Base-by-base conservation (phyloP, 2,888 invertebrate genomes). In the Pecten maximus region DNA sequence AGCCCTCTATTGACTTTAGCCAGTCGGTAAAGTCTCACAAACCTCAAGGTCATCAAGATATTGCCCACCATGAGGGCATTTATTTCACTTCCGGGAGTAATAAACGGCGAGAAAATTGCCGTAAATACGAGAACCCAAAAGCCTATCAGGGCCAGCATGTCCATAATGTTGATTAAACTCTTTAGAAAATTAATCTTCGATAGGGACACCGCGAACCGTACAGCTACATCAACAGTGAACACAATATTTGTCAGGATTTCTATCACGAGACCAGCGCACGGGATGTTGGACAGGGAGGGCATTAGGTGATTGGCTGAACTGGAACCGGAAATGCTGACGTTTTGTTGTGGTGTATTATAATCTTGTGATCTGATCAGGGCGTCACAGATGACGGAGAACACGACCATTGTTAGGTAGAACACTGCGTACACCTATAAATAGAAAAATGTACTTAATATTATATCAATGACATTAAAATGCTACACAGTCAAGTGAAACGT, bases 111-210 rank as follows among this genome's bases (percentile, higher is more conserved):
- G 35, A 74, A 10, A 28, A 74, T 19, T 35, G 74, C 74, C 28
- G 74, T 74, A 74, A 74, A 28, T 2, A 74, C 74, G 74, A 74
- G 74, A 35, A 74, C 35, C 74, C 74, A 74, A 10, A 74, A 74
- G 15, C 74, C 74, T 35, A 74, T 1, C 28, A 74, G 35, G 2
- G 74, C 74, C 74, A 74, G 35, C 35, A 74, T 35, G 23, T 74
- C 74, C 74, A 74, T 8, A 10, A 74, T 74, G 74, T 74, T 74
- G 74, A 74, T 74, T 8, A 74, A 74, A 74, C 74, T 74, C 35
- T 74, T 74, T 8, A 74, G 74, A 35, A 74, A 74, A 28, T 74
- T 10, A 74, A 35, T 28, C 28, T 35, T 74, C 10, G 74, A 35
- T 19, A 23, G 6, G 74, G 74, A 74, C 28, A 74, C 74, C 35